These are phyloP conservation scores for Aurelia aurita complex sp. Pacific DNA, from an alignment of 30 jellyfish, hydroid and myxozoan species.

Conservation along the genomic window DNA sequence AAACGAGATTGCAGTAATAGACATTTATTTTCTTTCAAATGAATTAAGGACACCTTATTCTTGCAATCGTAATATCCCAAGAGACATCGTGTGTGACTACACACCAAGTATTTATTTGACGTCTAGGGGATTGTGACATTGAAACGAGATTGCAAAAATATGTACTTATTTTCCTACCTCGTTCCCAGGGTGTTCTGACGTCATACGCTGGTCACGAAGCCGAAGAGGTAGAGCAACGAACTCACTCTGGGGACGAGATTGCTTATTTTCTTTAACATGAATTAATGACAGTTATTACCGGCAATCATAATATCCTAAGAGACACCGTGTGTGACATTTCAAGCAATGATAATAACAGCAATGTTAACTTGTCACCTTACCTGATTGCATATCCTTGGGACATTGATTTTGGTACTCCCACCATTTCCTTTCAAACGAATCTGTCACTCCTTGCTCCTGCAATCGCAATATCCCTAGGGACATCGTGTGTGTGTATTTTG, in stretches of 20 bases:
- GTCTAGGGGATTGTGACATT: too few species aligned
- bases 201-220: too few species aligned
- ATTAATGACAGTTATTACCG: constrained; percentile 33
- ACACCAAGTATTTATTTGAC: too few species aligned
- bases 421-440: constrained; percentile 57
- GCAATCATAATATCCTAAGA: constrained; percentile 46
- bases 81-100: constrained; percentile 42
- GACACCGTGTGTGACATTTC: constrained; percentile 31
- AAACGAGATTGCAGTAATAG: not conserved
- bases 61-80: constrained; percentile 54
- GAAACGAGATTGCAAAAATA: too few species aligned
- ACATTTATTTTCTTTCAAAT: constrained; percentile 2
- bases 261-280: constrained; percentile 13
- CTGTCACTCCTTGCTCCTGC: constrained; percentile 58
- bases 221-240: too few species aligned
- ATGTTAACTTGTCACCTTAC: not conserved
- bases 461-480: constrained; percentile 54
- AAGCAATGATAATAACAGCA: too few species aligned
- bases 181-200: too few species aligned
- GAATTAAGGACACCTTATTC: constrained; percentile 43
- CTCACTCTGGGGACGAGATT: not conserved
- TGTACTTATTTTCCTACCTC: too few species aligned
- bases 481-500: constrained; percentile 48
- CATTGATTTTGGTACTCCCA: constrained; percentile 67
- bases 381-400: constrained; percentile 39